Evolutionary conservation across 2,888 invertebrate species (phyloP).

Genomic region (Diarsia dahlii): DNA sequence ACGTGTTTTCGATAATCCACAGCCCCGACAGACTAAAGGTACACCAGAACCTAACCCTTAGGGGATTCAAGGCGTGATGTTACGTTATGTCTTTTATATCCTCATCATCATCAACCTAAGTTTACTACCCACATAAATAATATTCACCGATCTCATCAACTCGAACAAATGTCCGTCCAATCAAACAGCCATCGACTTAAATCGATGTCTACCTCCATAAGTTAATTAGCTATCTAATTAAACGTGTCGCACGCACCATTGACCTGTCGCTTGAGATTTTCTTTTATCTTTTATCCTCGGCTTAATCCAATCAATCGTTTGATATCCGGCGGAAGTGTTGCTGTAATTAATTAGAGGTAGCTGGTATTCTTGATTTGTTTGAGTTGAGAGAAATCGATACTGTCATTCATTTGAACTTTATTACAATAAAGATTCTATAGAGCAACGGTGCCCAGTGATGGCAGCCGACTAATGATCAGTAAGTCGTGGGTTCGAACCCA

Average conservation of each 20-base stretch:
- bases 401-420: not conserved
- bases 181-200: not conserved
- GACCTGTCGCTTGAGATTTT: constrained; percentile 16
- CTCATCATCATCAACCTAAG: not conserved
- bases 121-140: not conserved
- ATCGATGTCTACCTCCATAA: constrained; percentile 4
- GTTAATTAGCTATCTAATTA: constrained; percentile 35
- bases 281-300: not conserved
- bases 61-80: no score
- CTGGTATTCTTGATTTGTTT: not conserved
- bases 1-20: no score
- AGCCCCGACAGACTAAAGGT: no score
- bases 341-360: constrained; percentile 7
- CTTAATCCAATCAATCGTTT: constrained; percentile 30
- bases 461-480: no score
- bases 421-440: no score
- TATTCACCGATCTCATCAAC: not conserved
- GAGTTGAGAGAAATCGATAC: not conserved
- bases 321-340: constrained; percentile 18
- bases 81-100: not conserved
- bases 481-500: no score
- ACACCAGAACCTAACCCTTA: no score
- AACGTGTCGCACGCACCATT: constrained; percentile 29
- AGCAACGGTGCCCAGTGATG: no score
- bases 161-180: not conserved